phyloP scores from a whole-genome alignment of 2,113 vertebrate genomes.

The Lasiurus borealis region DNA sequence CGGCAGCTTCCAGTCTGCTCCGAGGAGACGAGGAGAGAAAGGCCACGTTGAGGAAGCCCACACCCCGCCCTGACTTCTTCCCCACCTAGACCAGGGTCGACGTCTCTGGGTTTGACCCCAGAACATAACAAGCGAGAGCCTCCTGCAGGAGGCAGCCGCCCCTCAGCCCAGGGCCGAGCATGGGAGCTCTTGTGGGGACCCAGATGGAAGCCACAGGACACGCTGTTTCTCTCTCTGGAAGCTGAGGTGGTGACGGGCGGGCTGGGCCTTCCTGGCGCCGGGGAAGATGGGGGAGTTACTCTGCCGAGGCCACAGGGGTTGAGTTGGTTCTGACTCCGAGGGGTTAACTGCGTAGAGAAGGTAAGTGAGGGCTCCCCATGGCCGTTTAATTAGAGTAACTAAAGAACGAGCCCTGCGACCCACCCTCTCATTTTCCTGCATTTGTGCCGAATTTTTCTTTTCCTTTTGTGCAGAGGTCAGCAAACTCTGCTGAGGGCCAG shows the following conservation, averaged over 20 bases:
- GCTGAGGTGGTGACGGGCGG: neutral
- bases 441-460: neutral
- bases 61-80: accelerated
- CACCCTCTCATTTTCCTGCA: neutral
- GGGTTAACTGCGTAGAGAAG: constrained; percentile 42
- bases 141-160: neutral
- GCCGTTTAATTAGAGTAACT: neutral
- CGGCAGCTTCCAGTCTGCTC: constrained; percentile 16
- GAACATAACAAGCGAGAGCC: neutral
- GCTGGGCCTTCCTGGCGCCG: constrained; percentile 9
- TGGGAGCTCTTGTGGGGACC: neutral
- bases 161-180: neutral
- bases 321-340: neutral
- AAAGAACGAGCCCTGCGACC: neutral
- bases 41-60: accelerated
- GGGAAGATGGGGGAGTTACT: constrained; percentile 51
- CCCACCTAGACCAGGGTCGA: neutral
- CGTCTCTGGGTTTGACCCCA: neutral
- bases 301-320: constrained; percentile 34
- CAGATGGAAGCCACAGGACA: neutral
- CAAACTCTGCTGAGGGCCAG: neutral
- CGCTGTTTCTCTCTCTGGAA: constrained; percentile 40
- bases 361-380: accelerated
- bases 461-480: neutral
- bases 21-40: constrained; percentile 13